Conservation (phyloP, 2,888 invertebrate species). For the Drosophila kanekoi region DNA sequence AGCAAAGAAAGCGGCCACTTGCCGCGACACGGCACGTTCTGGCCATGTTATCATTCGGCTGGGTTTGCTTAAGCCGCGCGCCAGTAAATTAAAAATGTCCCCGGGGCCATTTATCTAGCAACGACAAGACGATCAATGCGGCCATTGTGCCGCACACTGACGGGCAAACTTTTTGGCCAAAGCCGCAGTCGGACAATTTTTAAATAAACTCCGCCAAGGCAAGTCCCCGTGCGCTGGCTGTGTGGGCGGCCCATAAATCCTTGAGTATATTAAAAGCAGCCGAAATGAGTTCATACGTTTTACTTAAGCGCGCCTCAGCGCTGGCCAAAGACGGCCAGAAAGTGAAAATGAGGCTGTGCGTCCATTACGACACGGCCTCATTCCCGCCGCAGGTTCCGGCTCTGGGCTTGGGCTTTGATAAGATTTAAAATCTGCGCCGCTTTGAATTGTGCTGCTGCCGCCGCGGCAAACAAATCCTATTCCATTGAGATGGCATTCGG, state of each 20-base stretch:
- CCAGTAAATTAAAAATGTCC: conserved; percentile 79
- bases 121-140: conserved; percentile 63
- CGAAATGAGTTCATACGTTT: conserved; percentile 63
- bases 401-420: conserved; percentile 31
- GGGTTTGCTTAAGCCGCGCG: conserved; percentile 54
- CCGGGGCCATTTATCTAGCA: conserved; percentile 76
- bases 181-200: conserved; percentile 34
- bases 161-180: conserved; percentile 41
- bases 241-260: conserved; percentile 50
- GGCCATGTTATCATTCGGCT: conserved; percentile 43
- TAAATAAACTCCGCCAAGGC: conserved; percentile 43
- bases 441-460: conserved; percentile 26
- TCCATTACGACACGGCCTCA: conserved; percentile 8
- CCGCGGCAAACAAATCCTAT: conserved; percentile 57
- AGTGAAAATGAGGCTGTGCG: conserved; percentile 57
- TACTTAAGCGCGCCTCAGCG: conserved; percentile 8
- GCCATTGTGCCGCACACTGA: conserved; percentile 46
- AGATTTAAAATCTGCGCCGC: conserved; percentile 41
- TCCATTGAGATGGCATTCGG: conserved; percentile 49
- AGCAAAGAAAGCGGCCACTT: conserved; percentile 58
- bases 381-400: not conserved
- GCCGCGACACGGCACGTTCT: conserved; percentile 39
- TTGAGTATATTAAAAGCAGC: conserved; percentile 63
- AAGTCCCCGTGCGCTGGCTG: not conserved
- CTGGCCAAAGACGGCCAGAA: conserved; percentile 32